These are phyloP conservation scores for Premnoplex brunnescens DNA, from an alignment of 2,797 vertebrate species.

Conservation along the genomic window DNA sequence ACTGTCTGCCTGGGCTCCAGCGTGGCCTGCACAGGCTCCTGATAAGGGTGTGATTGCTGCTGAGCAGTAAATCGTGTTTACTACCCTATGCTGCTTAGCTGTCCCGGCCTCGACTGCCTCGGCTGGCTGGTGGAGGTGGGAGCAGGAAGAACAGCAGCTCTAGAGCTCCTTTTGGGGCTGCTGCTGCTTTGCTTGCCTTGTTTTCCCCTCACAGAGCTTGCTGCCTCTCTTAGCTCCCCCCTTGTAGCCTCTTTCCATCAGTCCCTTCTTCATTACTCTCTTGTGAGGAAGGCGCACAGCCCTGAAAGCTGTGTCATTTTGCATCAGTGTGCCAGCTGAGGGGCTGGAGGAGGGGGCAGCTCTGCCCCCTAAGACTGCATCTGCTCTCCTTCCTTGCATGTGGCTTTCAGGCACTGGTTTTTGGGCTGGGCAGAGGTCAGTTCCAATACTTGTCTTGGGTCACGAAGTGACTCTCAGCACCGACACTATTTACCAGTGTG, in stretches of 20 bases:
- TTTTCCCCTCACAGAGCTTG: neutral
- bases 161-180: neutral
- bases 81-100: neutral
- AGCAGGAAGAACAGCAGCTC: neutral
- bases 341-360: neutral
- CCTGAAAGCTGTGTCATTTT: neutral
- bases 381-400: accelerated
- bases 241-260: neutral
- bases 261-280: neutral
- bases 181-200: neutral
- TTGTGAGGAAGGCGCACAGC: neutral
- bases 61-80: neutral
- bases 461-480: accelerated
- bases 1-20: neutral
- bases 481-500: accelerated
- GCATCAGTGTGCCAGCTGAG: neutral
- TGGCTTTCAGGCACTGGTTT: neutral
- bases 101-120: accelerated
- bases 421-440: neutral
- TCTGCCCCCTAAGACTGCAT: neutral
- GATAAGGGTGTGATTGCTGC: neutral
- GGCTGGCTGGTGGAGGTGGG: neutral
- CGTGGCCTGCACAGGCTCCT: neutral
- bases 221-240: neutral
- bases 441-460: accelerated